Evolutionary conservation across 2,888 invertebrate genomes (phyloP), one percentile per base, ranked within the genome.

Genomic region (Phyto melanocephala): DNA sequence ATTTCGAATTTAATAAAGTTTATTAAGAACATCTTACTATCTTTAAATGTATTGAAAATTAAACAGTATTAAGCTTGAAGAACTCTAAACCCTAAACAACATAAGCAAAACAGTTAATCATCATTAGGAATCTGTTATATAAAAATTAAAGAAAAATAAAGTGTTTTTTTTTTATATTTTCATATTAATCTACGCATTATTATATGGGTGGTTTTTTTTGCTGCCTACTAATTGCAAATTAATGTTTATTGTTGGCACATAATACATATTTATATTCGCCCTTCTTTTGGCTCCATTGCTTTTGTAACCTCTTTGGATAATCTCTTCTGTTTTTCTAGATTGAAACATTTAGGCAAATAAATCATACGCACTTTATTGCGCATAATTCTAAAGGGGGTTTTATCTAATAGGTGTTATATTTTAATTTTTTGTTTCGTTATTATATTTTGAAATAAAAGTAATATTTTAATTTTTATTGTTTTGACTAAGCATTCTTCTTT

Each of bases 221-320:
- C 40, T 20, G 22, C 40, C 28, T 15, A 47, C 35, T 20, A 8
- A 2, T 62, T 67, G 60, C 68, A 68, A 77, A 77, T 77, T 77
- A 62, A 60, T 37, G 28, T 52, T 40, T 60, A 77, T 52, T 77
- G 45, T 45, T 24, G 62, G 68, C 68, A 77, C 62, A 52, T 45
- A 68, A 54, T 76, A 28, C 8, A 11, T 72, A 6, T 28, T 28
- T 28, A 5, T 28, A 6, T 28, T 28, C 6, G 28, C 28, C 28
- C 6, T 6, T 28, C n/a, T 3, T 28, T 28, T 28, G 28, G 28
- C 28, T 3, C 28, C 28, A 5, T 28, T 28, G 6, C 28, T 28
- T 28, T 6, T 28, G 28, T 28, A 28, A 28, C 28, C 6, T n/a
- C n/a, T n/a, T n/a, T n/a, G n/a, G n/a, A 54, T n/a, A 28, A 54